These are phyloP conservation scores for Enoplosus armatus DNA, from an alignment of 2,797 vertebrate genomes.

Conservation along the genomic window DNA sequence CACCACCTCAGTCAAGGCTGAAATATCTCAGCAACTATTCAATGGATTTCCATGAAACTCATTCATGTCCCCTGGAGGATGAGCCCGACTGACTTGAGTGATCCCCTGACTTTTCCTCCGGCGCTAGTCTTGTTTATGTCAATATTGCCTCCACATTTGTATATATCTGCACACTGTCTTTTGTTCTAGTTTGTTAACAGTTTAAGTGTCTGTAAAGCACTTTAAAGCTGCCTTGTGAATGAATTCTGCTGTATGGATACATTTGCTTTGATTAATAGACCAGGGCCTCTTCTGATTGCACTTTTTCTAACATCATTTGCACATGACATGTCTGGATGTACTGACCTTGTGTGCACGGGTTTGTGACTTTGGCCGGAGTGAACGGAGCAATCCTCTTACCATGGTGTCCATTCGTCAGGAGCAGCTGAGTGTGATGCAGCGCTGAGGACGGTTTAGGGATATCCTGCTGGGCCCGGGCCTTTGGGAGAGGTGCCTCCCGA, in stretches of 20 bases:
- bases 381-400: constrained; percentile 65
- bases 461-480: constrained; percentile 38
- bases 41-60: neutral
- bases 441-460: constrained; percentile 48
- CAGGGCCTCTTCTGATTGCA: neutral
- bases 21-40: neutral
- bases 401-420: constrained; percentile 11
- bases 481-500: constrained; percentile 31
- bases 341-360: neutral
- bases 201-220: neutral
- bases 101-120: neutral
- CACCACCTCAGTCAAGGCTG: neutral
- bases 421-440: constrained; percentile 23
- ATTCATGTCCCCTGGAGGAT: neutral
- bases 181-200: neutral
- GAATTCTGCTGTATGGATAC: neutral
- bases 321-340: neutral
- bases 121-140: neutral
- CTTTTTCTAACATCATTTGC: neutral
- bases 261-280: neutral
- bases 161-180: neutral
- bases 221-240: neutral
- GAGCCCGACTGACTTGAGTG: neutral
- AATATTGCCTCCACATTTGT: neutral
- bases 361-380: neutral